Base-by-base conservation (phyloP, 2,113 vertebrate species). In the Zapus hudsonius region DNA sequence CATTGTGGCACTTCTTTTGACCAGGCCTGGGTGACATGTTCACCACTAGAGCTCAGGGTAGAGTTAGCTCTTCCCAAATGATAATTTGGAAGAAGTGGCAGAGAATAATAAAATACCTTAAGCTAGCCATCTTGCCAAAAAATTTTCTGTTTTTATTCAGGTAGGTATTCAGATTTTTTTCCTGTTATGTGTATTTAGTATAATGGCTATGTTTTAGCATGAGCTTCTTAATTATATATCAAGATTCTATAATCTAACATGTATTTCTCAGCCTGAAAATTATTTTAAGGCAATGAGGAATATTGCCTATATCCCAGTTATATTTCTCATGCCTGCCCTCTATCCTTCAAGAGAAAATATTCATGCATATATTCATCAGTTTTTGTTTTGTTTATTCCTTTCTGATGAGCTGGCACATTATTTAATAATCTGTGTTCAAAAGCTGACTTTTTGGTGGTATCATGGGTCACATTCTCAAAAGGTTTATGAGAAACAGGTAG, bases 201-300 rank as follows among this genome's bases (percentile, higher is more conserved):
- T 90, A 36, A 66, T 59, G 73, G 87, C 84, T 95, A 20, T 78
- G 44, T 92, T 72, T 92, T 95, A 88, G 22, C 33, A 67, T 52
- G 36, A 88, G 57, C 52, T 95, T 42, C 59, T 93, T 87, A 83
- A 92, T 57, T 78, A 7, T 74, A 63, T 89, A 86, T 94, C 59
- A 92, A 47, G 57, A 67, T 70, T 89, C 66, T 88, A 66, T 85
- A n/a, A 52, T 85, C 11, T 80, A 88, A 47, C 11, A 59, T 31
- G 59, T 89, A 83, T 16, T 89, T 29, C 13, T 78, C 74, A 81
- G 23, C 76, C 67, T 90, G 42, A 47, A 90, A 79, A 64, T 79
- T 7, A 1, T 73, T 75, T 82, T 0, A 22, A 96, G 91, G 70
- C 52, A 57, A 25, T 38, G 38, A 93, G 9, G 3, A 85, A 42